A percentile compares a stretch with the other conserved stretches of the same genome.
Evolutionary conservation across 2,113 vertebrate species (phyloP).

Genomic region (Chaetodon auriga): DNA sequence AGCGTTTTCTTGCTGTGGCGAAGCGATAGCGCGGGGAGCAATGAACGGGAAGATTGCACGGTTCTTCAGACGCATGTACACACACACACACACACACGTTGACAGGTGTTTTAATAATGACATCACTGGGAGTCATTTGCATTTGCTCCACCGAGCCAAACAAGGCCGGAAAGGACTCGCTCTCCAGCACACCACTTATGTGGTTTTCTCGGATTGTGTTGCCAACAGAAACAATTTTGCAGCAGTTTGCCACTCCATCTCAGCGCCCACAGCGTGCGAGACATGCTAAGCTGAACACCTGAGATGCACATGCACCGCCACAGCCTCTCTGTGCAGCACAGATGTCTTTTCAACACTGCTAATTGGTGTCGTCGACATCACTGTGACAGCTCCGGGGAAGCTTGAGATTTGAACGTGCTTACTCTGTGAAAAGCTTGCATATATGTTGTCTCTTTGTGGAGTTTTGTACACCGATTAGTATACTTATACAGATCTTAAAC

Average conservation of each 20-base stretch:
- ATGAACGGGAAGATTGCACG: slow-evolving; percentile 37
- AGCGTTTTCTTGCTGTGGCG: slow-evolving; percentile 42
- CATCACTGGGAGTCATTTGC: slow-evolving; percentile 58
- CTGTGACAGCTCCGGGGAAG: slow-evolving; percentile 26
- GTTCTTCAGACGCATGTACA: background rate
- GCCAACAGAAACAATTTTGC: slow-evolving; percentile 46
- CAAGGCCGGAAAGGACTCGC: slow-evolving; percentile 30
- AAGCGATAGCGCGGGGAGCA: slow-evolving; percentile 43
- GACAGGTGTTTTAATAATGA: slow-evolving; percentile 62
- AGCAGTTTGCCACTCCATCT: slow-evolving; percentile 50
- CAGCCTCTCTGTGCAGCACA: too few species aligned
- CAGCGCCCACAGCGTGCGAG: background rate
- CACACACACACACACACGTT: background rate
- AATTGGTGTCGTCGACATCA: slow-evolving; percentile 61
- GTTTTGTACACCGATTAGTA: slow-evolving; percentile 22
- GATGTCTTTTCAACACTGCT: slow-evolving; percentile 47
- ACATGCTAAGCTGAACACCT: slow-evolving; percentile 14
- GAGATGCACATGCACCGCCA: too few species aligned
- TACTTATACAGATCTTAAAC: slow-evolving; percentile 3
- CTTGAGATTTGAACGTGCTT: slow-evolving; percentile 12
- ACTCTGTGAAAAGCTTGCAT: slow-evolving; percentile 9
- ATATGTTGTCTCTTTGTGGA: slow-evolving; percentile 11
- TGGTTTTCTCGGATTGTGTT: slow-evolving; percentile 31
- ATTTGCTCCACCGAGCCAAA: slow-evolving; percentile 17
- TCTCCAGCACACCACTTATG: slow-evolving; percentile 22